phyloP scores from a whole-genome alignment of 2,797 vertebrate genomes.

The Rhabdophis nuchalis region DNA sequence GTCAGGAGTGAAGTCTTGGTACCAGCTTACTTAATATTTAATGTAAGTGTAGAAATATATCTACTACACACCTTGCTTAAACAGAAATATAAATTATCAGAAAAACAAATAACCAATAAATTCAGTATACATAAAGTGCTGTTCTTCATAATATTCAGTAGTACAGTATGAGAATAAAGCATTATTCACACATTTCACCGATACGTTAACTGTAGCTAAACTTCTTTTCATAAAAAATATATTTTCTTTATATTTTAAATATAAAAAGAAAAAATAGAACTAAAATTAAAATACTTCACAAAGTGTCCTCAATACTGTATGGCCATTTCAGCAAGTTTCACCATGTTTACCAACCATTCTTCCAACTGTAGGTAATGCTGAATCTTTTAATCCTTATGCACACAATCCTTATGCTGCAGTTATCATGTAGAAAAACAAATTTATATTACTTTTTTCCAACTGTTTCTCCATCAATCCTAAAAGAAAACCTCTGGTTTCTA shows the following conservation, averaged over 20 bases:
- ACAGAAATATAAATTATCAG: neutral
- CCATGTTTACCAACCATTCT: neutral
- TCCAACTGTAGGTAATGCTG: neutral
- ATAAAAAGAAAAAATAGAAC: neutral
- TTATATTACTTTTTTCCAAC: neutral
- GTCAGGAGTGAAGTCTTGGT: neutral
- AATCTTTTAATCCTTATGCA: neutral
- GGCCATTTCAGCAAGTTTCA: neutral
- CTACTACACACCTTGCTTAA: neutral
- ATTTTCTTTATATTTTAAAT: neutral
- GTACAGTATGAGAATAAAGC: neutral
- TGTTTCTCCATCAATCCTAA: neutral
- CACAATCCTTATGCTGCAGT: neutral
- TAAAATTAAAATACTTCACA: neutral
- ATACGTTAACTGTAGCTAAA: neutral
- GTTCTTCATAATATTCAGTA: neutral
- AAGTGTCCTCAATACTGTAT: neutral
- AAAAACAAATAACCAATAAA: neutral
- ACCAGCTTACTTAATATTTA: neutral
- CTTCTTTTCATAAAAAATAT: neutral
- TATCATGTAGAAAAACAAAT: neutral
- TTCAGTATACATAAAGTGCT: neutral
- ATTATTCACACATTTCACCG: neutral
- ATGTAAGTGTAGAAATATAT: neutral
- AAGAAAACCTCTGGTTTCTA: neutral